Evolutionary conservation across 1,140 invertebrate species (phyloP).

Genomic region (Zaprionus taronus): DNA sequence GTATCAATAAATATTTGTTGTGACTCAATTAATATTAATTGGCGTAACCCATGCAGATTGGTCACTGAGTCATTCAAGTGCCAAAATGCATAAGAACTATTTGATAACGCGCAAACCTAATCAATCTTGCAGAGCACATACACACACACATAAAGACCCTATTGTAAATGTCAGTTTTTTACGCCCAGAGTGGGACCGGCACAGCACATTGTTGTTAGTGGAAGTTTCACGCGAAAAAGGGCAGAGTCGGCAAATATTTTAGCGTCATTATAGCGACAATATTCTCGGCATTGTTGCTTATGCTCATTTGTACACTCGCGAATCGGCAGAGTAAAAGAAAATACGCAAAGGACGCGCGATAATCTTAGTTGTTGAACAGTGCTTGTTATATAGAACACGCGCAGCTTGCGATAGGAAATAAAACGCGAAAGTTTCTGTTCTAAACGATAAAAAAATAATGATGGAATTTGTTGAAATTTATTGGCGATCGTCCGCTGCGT

Average conservation of each 20-base stretch:
- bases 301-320: background rate
- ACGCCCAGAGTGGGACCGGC: background rate
- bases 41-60: conserved; percentile 8
- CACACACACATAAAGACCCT: background rate
- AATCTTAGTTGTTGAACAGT: background rate
- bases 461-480: conserved; percentile 73
- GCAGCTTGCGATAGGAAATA: background rate
- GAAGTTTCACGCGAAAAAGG: conserved; percentile 3
- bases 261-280: conserved; percentile 5
- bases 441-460: conserved; percentile 20
- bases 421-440: background rate
- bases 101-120: conserved; percentile 22
- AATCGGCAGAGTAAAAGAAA: background rate
- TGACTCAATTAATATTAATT: background rate
- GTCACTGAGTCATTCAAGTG: conserved; percentile 10
- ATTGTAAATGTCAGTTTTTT: conserved; percentile 5
- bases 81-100: background rate
- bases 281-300: background rate
- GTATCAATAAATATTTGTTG: background rate
- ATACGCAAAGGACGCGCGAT: background rate
- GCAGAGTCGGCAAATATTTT: conserved; percentile 25
- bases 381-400: background rate
- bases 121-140: conserved; percentile 10
- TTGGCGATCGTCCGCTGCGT: conserved; percentile 25
- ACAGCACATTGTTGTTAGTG: conserved; percentile 5